Conservation (phyloP, 2,888 invertebrate genomes). For the Lagria hirta region DNA sequence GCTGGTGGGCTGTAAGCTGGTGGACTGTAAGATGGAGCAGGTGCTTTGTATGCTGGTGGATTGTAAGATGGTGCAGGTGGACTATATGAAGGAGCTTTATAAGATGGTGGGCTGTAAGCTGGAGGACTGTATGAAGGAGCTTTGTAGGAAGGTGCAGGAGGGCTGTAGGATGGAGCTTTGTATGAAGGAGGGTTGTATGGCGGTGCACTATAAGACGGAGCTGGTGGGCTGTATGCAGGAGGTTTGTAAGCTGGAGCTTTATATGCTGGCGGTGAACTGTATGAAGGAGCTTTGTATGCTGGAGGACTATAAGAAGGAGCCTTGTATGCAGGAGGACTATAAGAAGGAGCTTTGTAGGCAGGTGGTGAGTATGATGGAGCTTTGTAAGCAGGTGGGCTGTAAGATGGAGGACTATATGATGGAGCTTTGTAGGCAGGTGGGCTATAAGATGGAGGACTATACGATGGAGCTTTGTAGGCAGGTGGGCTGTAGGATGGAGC, state of each 20-base stretch:
- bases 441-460: constrained; percentile 22
- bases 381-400: constrained; percentile 12
- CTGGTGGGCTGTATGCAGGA: constrained; percentile 24
- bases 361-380: constrained; percentile 27
- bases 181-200: no score
- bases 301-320: constrained; percentile 16
- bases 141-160: constrained; percentile 11
- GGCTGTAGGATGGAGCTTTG: no score
- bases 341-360: constrained; percentile 18
- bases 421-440: constrained; percentile 16
- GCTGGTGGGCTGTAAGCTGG: constrained; percentile 20
- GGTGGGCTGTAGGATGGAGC: constrained; percentile 29
- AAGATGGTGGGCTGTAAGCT: no score
- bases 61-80: constrained; percentile 22
- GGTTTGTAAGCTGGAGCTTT: constrained; percentile 25
- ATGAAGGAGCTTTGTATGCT: constrained; percentile 17
- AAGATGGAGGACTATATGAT: constrained; percentile 4
- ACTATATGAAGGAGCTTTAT: constrained; percentile 17
- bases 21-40: constrained; percentile 27
- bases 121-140: constrained; percentile 23
- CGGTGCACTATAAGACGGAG: constrained; percentile 26
- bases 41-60: constrained; percentile 29
- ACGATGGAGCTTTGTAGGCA: constrained; percentile 23
- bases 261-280: not conserved
- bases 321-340: no score